phyloP scores from a whole-genome alignment of 2,113 vertebrate genomes.

The Atherinomorus stipes region DNA sequence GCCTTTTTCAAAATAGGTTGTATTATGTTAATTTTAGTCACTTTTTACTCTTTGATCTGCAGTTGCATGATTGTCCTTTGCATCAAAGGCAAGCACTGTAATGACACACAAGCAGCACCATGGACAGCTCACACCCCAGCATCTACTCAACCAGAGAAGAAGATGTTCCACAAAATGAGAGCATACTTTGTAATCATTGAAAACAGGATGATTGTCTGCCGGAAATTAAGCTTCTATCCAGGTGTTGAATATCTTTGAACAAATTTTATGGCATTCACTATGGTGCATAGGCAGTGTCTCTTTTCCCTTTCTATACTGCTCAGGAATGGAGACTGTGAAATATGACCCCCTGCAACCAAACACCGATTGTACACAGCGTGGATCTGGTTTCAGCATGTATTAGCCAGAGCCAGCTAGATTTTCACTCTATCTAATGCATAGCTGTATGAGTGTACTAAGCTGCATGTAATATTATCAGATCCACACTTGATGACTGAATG shows the following conservation, averaged over 20 bases:
- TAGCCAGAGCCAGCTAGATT: conserved; percentile 45
- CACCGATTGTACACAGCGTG: conserved; percentile 39
- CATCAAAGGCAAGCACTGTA: not conserved
- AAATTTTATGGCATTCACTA: not conserved
- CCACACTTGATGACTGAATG: conserved; percentile 37
- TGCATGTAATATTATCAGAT: conserved; percentile 61
- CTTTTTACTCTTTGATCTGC: not conserved
- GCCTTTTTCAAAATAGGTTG: not conserved
- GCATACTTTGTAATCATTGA: not conserved
- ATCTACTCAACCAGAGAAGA: conserved; percentile 2
- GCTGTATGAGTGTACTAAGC: conserved; percentile 32
- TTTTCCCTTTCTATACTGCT: conserved; percentile 21
- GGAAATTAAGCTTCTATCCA: not conserved
- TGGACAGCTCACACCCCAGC: conserved; percentile 15
- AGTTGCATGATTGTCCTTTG: not conserved
- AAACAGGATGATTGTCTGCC: not conserved
- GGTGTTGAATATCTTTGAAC: not conserved
- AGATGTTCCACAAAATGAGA: conserved; percentile 16
- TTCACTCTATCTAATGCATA: conserved; percentile 42
- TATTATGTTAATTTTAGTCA: not conserved
- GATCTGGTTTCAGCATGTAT: conserved; percentile 56
- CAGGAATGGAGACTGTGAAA: conserved; percentile 50
- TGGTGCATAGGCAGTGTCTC: not conserved
- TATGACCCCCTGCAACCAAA: conserved; percentile 61
- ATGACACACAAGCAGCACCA: not conserved